Evolutionary conservation across 2,113 vertebrate genomes (phyloP).

Genomic region (Cinclus mexicanus): DNA sequence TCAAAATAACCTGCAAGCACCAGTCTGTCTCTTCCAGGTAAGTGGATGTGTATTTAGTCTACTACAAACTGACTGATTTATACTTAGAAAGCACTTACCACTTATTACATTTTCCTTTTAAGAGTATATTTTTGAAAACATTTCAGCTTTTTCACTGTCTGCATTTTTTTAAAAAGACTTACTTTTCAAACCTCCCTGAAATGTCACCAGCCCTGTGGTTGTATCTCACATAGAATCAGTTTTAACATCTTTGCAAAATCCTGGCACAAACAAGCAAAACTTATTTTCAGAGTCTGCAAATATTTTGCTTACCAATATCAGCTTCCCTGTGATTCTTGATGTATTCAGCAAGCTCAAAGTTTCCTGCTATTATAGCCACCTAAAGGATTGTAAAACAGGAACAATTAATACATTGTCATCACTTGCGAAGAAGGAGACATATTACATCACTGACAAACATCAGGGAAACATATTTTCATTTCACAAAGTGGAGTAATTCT

Average conservation of each 20-base stretch:
- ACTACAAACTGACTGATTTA: neutral
- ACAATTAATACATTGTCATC: neutral
- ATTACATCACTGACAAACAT: neutral
- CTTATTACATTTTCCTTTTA: neutral
- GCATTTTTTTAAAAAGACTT: neutral
- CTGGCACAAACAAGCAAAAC: neutral
- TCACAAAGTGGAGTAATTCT: neutral
- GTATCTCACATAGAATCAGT: neutral
- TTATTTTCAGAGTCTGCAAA: neutral
- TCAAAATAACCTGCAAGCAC: neutral
- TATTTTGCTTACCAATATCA: slow-evolving; percentile 84
- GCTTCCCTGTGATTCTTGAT: slow-evolving; percentile 94
- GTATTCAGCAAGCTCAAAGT: slow-evolving; percentile 95
- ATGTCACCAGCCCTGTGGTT: neutral
- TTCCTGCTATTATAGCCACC: slow-evolving; percentile 97
- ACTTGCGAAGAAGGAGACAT: neutral
- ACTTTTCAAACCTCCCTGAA: neutral
- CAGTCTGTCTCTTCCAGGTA: neutral
- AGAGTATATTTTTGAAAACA: neutral
- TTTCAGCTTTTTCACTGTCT: neutral
- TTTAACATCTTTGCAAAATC: neutral
- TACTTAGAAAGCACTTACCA: neutral
- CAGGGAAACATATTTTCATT: neutral
- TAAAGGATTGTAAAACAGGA: slow-evolving; percentile 57
- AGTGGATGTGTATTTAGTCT: neutral